Base-by-base conservation (phyloP, 2,888 invertebrate species). In the Tetramorium bicarinatum region DNA sequence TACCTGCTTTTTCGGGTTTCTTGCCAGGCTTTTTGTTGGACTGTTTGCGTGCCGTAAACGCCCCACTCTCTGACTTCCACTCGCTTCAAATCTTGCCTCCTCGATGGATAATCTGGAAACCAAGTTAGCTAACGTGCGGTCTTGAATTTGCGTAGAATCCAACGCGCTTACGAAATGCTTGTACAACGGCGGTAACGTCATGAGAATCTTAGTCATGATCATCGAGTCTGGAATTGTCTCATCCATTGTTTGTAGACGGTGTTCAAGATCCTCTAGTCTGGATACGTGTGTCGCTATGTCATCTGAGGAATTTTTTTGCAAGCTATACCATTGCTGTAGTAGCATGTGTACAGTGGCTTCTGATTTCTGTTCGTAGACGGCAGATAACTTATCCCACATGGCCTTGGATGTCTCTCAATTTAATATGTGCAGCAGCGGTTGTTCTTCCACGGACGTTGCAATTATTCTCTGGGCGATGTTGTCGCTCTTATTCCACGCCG, bases 161-260 rank as follows among this genome's bases (percentile, higher is more conserved):
- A 87, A 91, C 2, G 88, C 90, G 25, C 87, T 88, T n/a, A 82
- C 47, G 59, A 91, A 91, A 82, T 91, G 85, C 34, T 85, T 87
- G 44, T 84, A 90, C 7, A 21, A 47, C 1, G 38, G 6, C 15
- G 89, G 89, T 3, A 89, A 38, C 0, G 89, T 88, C 83, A 86
- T 86, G 15, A 88, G 61, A 8, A 91, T 83, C 77, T 87, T n/a
- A 38, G 87, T 87, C 11, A 87, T 87, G 3, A 89, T 82, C 87
- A 91, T 89, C 25, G 77, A 44, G 1, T 88, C 81, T 25, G 44
- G 18, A 49, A 89, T 86, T 59, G 80, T 64, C 54, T 89, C 87
- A 71, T 82, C 85, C 15, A 88, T 15, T 0, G 62, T 18, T 66
- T 82, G 49, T 4, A 91, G 64, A 15, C 83, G 56, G 18, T 86